Base-by-base conservation (phyloP, 2,113 vertebrate species). In the Colistium nudipinnis region DNA sequence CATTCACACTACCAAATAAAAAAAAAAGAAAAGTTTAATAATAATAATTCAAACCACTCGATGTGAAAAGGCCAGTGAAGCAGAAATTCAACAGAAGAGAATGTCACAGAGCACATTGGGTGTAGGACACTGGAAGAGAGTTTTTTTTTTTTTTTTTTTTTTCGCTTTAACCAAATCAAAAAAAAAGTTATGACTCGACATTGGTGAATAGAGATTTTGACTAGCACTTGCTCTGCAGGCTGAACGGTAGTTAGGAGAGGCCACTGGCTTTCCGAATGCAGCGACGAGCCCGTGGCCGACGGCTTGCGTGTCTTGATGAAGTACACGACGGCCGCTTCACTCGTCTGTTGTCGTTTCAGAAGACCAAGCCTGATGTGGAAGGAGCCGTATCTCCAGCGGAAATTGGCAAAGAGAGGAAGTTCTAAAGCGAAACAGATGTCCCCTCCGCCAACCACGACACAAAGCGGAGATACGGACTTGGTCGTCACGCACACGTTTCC, bases 321-420 rank as follows among this genome's bases (percentile, higher is more conserved):
- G 12, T 6, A 14, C 44, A 1, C 11, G 16, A 28, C 3, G 1
- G 28, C 14, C 1, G 6, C 14, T 28, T 28, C 24, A 12, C 33
- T 48, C 13, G 41, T 35, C 47, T 56, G 36, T 53, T 48, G 6
- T 48, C 74, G 77, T 74, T 48, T 19, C 77, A 93, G 92, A 81
- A 75, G 70, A 61, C 25, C 8, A n/a, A 67, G 20, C 43, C 52
- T 33, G 70, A 82, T 17, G 5, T 56, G 22, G 85, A 90, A 52
- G 69, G 51, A 54, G 64, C 1, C 5, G 5, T 68, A 36, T 16
- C 81, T 20, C n/a, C 63, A 2, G 57, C 78, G 27, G 62, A 73
- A 31, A 53, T 56, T 39, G 43, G 68, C 22, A 88, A 87, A 28
- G 71, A 87, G 28, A 38, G 2, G 36, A 91, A 68, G 60, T 43